Percentiles rank a stretch among this genome's conserved stretches.
These are phyloP conservation scores for Cladopsammia gracilis DNA, from an alignment of 64 coral and sea anemone species.

Conservation along the genomic window DNA sequence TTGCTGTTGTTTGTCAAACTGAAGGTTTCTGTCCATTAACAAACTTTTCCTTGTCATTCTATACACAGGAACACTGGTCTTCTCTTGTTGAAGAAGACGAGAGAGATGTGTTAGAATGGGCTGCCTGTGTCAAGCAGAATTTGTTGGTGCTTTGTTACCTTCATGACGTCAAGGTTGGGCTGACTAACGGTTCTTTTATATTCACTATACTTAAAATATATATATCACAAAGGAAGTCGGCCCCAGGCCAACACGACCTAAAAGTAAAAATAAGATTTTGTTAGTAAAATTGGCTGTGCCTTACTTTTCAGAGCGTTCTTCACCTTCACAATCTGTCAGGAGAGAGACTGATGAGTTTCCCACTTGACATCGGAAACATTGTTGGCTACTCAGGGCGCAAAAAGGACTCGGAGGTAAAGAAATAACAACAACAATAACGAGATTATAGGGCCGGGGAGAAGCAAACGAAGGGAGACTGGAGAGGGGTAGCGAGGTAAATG, in stretches of 20 bases:
- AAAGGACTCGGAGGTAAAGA: slow-evolving; percentile 83
- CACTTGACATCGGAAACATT: slow-evolving; percentile 93
- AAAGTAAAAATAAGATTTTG: neutral
- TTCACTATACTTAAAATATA: too few relatives aligned
- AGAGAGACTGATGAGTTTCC: slow-evolving; percentile 84
- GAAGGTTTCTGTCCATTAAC: too few relatives aligned
- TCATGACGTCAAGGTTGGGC: slow-evolving; percentile 86
- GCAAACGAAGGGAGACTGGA: too few relatives aligned
- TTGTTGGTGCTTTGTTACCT: slow-evolving; percentile 93
- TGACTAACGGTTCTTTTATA: neutral
- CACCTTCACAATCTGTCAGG: slow-evolving; percentile 81
- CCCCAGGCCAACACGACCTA: neutral
- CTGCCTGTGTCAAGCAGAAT: slow-evolving; percentile 88
- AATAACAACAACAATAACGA: too few relatives aligned
- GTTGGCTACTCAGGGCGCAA: slow-evolving; percentile 88
- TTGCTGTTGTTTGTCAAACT: neutral
- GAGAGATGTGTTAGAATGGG: slow-evolving; percentile 91
- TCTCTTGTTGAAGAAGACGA: slow-evolving; percentile 75
- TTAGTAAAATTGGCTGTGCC: neutral
- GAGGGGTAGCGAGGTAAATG: too few relatives aligned
- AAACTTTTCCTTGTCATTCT: neutral
- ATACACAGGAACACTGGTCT: slow-evolving; percentile 75
- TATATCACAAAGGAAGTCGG: too few relatives aligned
- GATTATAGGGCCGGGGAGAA: too few relatives aligned
- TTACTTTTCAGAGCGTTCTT: slow-evolving; percentile 80